phyloP scores from a whole-genome alignment of 2,888 invertebrate species.

The Drosophila dives region DNA sequence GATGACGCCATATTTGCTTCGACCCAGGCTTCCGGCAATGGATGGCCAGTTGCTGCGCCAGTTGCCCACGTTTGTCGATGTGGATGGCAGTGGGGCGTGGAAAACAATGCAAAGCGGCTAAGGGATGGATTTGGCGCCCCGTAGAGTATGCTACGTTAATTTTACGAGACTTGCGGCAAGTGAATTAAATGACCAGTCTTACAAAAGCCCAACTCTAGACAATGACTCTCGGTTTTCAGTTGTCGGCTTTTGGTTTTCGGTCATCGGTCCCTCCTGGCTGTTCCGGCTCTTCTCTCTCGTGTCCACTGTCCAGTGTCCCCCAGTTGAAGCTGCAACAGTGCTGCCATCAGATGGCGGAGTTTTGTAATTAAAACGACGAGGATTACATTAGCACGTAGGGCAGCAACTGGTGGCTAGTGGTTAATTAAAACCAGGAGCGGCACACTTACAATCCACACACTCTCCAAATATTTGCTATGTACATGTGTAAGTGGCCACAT shows the following conservation, averaged over 20 bases:
- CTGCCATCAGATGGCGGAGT: constrained; percentile 59
- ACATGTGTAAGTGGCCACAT: constrained; percentile 28
- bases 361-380: constrained; percentile 73
- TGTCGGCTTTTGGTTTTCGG: constrained; percentile 11
- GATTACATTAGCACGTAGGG: constrained; percentile 73
- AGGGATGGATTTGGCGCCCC: constrained; percentile 38
- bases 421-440: constrained; percentile 66
- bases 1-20: background rate
- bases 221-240: constrained; percentile 19
- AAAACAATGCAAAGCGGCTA: constrained; percentile 64
- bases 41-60: constrained; percentile 18
- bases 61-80: constrained; percentile 26
- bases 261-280: constrained; percentile 4
- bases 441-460: constrained; percentile 23
- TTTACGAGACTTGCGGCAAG: constrained; percentile 59
- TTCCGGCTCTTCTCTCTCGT: background rate
- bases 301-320: constrained; percentile 2
- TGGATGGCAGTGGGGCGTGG: constrained; percentile 23
- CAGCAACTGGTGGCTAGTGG: constrained; percentile 73
- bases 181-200: constrained; percentile 65
- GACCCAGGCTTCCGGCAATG: constrained; percentile 6
- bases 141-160: constrained; percentile 65
- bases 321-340: constrained; percentile 39
- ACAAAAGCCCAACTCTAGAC: constrained; percentile 27
- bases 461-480: constrained; percentile 57